Percentiles rank a stretch among this genome's conserved stretches.
These are phyloP conservation scores for Diadumene lineata DNA, from an alignment of 92 coral and sea anemone species.

Conservation along the genomic window DNA sequence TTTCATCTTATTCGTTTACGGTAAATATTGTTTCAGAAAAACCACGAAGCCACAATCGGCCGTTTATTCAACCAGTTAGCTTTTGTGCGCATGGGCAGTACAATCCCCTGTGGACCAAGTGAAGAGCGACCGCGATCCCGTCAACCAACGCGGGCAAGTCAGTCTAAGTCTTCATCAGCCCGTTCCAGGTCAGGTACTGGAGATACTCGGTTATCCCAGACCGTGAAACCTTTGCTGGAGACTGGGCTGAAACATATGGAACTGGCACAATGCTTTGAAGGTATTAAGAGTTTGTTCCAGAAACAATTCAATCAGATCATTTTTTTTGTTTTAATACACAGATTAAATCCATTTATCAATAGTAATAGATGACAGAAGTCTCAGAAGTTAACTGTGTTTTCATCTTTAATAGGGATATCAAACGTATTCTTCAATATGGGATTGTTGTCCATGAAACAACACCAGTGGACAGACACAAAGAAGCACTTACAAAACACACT, in stretches of 20 bases:
- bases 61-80: constrained; percentile 68
- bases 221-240: constrained; percentile 60
- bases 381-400: no score
- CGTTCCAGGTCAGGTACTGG: constrained; percentile 46
- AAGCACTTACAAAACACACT: constrained; percentile 67
- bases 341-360: neutral
- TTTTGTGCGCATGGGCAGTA: constrained; percentile 55
- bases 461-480: constrained; percentile 72
- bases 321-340: no score
- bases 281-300: constrained; percentile 22
- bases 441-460: constrained; percentile 68
- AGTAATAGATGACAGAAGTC: neutral
- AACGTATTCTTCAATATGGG: constrained; percentile 77
- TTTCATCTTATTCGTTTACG: neutral
- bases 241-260: constrained; percentile 77
- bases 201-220: constrained; percentile 31
- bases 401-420: constrained; percentile 41
- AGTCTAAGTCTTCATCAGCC: constrained; percentile 46
- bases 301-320: neutral
- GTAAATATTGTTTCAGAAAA: constrained; percentile 20
- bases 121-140: constrained; percentile 58
- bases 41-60: constrained; percentile 64
- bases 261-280: constrained; percentile 64
- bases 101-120: constrained; percentile 48
- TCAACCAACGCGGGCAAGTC: constrained; percentile 54